Percentiles rank a stretch among this genome's conserved stretches.
Conservation (phyloP, 1,140 invertebrate genomes). For the Drosophila varians region DNA sequence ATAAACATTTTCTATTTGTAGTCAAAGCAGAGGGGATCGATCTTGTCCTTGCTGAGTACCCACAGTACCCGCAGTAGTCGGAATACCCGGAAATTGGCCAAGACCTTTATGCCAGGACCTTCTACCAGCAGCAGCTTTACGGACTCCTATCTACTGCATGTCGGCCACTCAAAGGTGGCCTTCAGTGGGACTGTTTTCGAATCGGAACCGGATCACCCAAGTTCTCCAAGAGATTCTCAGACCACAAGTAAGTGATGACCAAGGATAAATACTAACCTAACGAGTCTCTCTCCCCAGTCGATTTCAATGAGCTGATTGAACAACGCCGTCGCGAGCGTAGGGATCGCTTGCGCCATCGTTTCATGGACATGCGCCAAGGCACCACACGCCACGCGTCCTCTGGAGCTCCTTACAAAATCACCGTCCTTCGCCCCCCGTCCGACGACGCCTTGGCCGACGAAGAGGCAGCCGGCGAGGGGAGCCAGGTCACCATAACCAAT, state of each 20-base stretch:
- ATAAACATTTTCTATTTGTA: not conserved
- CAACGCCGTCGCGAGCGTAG: slow-evolving; percentile 48
- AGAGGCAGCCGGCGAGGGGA: not conserved
- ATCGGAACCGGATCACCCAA: not conserved
- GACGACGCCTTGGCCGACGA: not conserved
- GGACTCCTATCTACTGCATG: not conserved
- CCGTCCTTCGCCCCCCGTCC: slow-evolving; percentile 54
- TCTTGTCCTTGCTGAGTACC: not conserved
- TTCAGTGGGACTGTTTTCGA: not conserved
- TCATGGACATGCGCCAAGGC: slow-evolving; percentile 41
- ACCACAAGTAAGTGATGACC: not conserved
- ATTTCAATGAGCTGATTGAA: slow-evolving; percentile 61
- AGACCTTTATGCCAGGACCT: not conserved
- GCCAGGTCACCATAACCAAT: not conserved
- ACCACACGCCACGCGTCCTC: slow-evolving; percentile 10
- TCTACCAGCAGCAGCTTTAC: slow-evolving; percentile 2
- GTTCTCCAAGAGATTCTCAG: not conserved
- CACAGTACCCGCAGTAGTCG: not conserved
- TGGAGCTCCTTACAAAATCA: slow-evolving; percentile 43
- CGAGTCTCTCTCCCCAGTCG: slow-evolving; percentile 17
- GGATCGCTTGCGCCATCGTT: slow-evolving; percentile 60
- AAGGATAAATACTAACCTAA: not conserved
- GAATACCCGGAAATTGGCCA: not conserved
- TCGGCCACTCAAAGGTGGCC: not conserved
- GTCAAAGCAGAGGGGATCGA: not conserved